Evolutionary conservation across 1,140 invertebrate species (phyloP).

Genomic region (Drosophila pallidifrons): DNA sequence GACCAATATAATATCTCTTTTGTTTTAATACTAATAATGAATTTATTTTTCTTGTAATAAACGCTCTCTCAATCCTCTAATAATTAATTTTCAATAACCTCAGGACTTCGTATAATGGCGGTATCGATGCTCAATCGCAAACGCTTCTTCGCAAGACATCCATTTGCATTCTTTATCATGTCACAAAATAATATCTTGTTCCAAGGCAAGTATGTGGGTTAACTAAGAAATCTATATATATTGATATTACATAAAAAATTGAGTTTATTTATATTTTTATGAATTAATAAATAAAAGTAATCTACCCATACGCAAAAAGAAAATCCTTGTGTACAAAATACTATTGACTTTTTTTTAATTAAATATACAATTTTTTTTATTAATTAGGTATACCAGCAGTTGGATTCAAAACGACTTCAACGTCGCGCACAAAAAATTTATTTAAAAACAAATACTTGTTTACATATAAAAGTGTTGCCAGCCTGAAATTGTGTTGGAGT

Average conservation of each 20-base stretch:
- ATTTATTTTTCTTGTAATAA: too few species aligned
- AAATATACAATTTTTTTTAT: too few species aligned
- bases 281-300: not conserved
- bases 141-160: conserved; percentile 59
- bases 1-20: too few species aligned
- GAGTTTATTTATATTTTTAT: not conserved
- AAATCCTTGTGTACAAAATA: too few species aligned
- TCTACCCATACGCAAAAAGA: too few species aligned
- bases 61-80: too few species aligned
- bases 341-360: too few species aligned
- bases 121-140: conserved; percentile 50
- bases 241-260: too few species aligned
- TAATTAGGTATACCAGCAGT: not conserved
- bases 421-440: too few species aligned
- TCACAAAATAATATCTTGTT: conserved; percentile 51
- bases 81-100: not conserved
- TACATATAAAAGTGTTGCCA: too few species aligned
- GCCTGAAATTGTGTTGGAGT: not conserved
- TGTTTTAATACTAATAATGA: too few species aligned
- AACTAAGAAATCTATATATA: not conserved
- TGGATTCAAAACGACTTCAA: not conserved
- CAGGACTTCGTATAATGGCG: conserved; percentile 68
- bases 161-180: conserved; percentile 60
- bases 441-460: too few species aligned
- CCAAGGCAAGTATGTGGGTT: conserved; percentile 50